Conservation (phyloP, 2,797 vertebrate species). For the Alfaro cultratus region DNA sequence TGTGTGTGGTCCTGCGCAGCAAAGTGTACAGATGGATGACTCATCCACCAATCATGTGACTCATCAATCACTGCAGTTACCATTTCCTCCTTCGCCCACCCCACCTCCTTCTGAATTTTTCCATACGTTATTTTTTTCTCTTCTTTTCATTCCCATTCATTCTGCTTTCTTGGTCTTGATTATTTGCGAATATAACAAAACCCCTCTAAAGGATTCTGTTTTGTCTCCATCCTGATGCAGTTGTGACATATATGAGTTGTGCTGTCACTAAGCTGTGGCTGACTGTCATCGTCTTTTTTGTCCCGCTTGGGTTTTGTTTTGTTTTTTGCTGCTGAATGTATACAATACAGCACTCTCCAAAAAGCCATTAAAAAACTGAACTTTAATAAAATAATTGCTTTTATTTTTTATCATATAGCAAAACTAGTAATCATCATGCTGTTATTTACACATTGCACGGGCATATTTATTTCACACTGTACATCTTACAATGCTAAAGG, state of each 20-base stretch:
- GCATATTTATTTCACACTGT: conserved; percentile 90
- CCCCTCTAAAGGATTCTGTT: conserved; percentile 26
- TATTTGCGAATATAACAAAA: conserved; percentile 34
- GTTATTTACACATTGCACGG: conserved; percentile 93
- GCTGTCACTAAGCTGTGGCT: conserved; percentile 6
- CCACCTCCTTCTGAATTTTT: conserved; percentile 48
- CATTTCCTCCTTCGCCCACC: conserved; percentile 46
- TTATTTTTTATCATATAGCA: conserved; percentile 96
- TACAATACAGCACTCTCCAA: conserved; percentile 74
- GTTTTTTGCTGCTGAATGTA: conserved; percentile 27
- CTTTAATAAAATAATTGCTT: conserved; percentile 99
- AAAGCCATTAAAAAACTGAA: conserved; percentile 87
- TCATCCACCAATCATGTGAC: conserved; percentile 88
- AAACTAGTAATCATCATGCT: conserved; percentile 96
- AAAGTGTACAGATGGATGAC: conserved; percentile 85
- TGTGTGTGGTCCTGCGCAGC: conserved; percentile 77
- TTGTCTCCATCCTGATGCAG: conserved; percentile 17
- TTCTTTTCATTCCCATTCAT: conserved; percentile 29
- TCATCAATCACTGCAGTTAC: conserved; percentile 88
- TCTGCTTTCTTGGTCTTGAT: conserved; percentile 34
- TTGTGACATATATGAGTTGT: conserved; percentile 20
- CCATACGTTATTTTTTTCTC: conserved; percentile 53
- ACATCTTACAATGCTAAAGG: conserved; percentile 88
- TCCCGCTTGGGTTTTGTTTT: conserved; percentile 8
- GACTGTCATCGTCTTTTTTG: conserved; percentile 13